phyloP scores from a whole-genome alignment of 64 coral and sea anemone genomes.

The Stylophora pistillata region DNA sequence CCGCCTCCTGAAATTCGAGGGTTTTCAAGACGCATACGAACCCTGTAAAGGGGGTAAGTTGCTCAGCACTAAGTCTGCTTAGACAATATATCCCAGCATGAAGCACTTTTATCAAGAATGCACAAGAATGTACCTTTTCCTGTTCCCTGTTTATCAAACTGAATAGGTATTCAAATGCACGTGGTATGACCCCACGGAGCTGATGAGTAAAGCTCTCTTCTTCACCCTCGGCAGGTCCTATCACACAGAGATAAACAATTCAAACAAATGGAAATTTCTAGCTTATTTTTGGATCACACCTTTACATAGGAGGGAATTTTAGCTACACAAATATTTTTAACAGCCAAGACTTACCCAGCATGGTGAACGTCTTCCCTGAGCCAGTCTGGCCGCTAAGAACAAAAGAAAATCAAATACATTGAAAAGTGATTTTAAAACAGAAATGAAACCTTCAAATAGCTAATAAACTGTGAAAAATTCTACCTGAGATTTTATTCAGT shows the following conservation, averaged over 20 bases:
- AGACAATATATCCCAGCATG: background rate
- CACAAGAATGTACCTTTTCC: slow-evolving; percentile 75
- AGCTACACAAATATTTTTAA: background rate
- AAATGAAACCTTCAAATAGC: background rate
- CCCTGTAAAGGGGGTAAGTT: no score
- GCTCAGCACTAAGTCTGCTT: no score
- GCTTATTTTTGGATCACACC: background rate
- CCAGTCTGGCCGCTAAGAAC: slow-evolving; percentile 92
- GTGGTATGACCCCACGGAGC: slow-evolving; percentile 95
- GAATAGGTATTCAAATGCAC: slow-evolving; percentile 98
- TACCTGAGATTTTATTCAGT: no score
- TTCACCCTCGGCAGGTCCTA: slow-evolving; percentile 88
- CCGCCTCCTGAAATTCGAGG: no score
- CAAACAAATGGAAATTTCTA: background rate
- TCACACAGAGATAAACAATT: background rate
- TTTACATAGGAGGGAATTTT: background rate
- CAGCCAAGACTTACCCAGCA: slow-evolving; percentile 79
- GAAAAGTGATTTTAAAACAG: background rate
- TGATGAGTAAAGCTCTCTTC: slow-evolving; percentile 90
- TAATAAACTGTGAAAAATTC: no score
- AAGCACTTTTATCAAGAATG: background rate
- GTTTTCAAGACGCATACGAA: no score
- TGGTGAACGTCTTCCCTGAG: slow-evolving; percentile 97
- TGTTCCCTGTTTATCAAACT: slow-evolving; percentile 96
- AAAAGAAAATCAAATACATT: background rate